phyloP scores from a whole-genome alignment of 2,797 vertebrate species.

The Enoplosus armatus region DNA sequence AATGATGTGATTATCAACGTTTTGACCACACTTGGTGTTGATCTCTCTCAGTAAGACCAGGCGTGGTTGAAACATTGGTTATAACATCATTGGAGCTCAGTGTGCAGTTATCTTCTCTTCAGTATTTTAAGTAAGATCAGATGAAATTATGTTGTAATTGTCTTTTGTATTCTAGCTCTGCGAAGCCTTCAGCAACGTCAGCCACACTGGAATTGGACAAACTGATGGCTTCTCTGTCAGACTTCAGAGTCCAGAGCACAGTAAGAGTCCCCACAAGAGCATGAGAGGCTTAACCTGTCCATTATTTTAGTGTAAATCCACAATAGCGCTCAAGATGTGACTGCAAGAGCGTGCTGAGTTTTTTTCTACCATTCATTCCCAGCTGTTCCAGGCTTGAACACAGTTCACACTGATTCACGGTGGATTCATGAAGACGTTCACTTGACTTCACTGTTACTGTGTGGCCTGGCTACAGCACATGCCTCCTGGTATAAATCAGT shows the following conservation, averaged over 20 bases:
- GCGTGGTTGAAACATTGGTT: not conserved
- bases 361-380: not conserved
- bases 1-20: not conserved
- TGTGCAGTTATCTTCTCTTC: too few species aligned
- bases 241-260: conserved; percentile 93
- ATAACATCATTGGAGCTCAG: not conserved
- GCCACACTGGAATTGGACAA: conserved; percentile 94
- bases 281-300: not conserved
- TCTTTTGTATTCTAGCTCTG: conserved; percentile 70
- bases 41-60: not conserved
- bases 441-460: conserved; percentile 32
- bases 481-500: conserved; percentile 32
- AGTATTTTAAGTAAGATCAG: not conserved
- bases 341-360: not conserved
- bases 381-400: conserved; percentile 8
- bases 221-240: conserved; percentile 94
- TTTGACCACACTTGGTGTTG: not conserved
- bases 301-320: not conserved
- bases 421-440: conserved; percentile 10
- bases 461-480: conserved; percentile 31
- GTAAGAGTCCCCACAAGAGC: conserved; percentile 79
- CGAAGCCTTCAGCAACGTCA: conserved; percentile 89
- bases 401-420: conserved; percentile 3
- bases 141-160: not conserved
- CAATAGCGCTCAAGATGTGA: not conserved